phyloP scores from a whole-genome alignment of 2,113 vertebrate genomes.

The Tilapia sparmanii region DNA sequence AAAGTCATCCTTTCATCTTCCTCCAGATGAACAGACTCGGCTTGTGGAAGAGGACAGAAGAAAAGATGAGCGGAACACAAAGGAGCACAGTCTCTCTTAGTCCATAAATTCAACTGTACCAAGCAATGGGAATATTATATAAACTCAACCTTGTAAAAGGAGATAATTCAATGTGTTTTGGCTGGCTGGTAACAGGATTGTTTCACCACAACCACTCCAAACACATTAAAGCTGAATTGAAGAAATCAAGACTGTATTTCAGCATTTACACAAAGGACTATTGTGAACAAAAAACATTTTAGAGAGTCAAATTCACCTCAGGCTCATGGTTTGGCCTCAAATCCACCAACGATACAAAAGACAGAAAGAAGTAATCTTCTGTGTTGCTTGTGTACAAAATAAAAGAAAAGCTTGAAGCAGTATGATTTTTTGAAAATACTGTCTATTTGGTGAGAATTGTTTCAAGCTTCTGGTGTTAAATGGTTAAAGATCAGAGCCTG shows the following conservation, averaged over 20 bases:
- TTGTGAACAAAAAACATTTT: neutral
- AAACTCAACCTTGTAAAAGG: constrained; percentile 32
- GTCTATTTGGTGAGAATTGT: neutral
- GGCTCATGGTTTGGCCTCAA: neutral
- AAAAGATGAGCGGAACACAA: constrained; percentile 35
- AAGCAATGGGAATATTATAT: constrained; percentile 54
- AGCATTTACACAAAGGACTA: neutral
- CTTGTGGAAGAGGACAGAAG: constrained; percentile 60
- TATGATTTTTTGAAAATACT: neutral
- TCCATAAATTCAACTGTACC: constrained; percentile 42
- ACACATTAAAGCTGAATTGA: constrained; percentile 12
- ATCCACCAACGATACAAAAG: neutral
- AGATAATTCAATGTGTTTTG: constrained; percentile 43
- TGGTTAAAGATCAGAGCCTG: neutral
- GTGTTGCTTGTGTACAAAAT: neutral
- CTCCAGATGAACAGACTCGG: constrained; percentile 66
- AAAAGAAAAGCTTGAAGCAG: neutral
- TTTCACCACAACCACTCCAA: constrained; percentile 21
- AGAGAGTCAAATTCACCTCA: neutral
- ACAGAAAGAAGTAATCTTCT: neutral
- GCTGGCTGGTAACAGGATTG: neutral
- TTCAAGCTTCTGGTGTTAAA: neutral
- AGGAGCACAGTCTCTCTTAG: constrained; percentile 35
- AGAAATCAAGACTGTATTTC: constrained; percentile 5
- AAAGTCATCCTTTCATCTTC: constrained; percentile 73